A percentile compares a stretch with the other conserved stretches of the same genome.
Evolutionary conservation across 1,140 invertebrate genomes (phyloP).

Genomic region (Theocolax elegans): DNA sequence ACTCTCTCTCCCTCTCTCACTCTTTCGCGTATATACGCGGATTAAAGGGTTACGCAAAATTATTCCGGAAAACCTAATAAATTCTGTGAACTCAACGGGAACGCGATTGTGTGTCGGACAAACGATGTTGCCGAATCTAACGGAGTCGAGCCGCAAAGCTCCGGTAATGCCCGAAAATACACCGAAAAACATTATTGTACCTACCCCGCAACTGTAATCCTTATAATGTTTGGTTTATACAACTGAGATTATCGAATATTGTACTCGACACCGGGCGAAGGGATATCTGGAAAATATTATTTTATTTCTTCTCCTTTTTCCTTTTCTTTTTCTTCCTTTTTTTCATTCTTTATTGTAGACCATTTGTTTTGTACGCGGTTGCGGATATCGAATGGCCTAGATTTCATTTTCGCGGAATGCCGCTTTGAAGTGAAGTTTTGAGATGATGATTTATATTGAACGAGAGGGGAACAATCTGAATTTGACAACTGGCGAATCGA

Average conservation of each 20-base stretch:
- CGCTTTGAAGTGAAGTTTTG: neutral
- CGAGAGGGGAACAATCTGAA: neutral
- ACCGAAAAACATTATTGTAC: conserved; percentile 18
- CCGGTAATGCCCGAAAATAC: conserved; percentile 23
- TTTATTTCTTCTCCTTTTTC: neutral
- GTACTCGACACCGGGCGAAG: neutral
- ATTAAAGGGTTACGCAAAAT: conserved; percentile 25
- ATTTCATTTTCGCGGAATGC: neutral
- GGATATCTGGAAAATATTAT: neutral
- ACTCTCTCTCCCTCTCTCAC: neutral
- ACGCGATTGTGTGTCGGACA: neutral
- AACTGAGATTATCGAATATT: neutral
- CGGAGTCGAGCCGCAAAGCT: neutral
- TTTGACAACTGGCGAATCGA: neutral
- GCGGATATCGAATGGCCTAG: conserved; percentile 10
- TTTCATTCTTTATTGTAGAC: too few relatives aligned
- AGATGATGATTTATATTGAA: neutral
- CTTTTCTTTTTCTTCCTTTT: neutral
- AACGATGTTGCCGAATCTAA: neutral
- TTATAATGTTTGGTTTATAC: conserved; percentile 14
- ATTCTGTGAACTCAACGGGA: neutral
- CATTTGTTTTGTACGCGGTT: too few relatives aligned
- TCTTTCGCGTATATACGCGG: neutral
- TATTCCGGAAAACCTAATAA: conserved; percentile 28
- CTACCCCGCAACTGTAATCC: conserved; percentile 3